phyloP scores from a whole-genome alignment of 2,888 invertebrate genomes.

The Cantharis nigra region DNA sequence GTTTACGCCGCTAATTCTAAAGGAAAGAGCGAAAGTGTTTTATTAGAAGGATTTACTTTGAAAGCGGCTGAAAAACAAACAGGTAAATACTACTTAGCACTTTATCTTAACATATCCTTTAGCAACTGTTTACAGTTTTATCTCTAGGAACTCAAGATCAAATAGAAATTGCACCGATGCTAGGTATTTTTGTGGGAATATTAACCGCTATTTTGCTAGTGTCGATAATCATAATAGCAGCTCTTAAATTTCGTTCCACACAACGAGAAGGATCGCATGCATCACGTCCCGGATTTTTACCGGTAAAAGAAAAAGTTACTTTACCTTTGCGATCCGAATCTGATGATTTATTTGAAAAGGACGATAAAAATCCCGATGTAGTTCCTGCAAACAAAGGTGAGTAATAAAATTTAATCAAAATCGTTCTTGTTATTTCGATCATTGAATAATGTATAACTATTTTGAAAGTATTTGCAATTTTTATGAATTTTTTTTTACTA shows the following conservation, averaged over 20 bases:
- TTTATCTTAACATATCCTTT: constrained; percentile 8
- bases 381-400: constrained; percentile 87
- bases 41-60: constrained; percentile 73
- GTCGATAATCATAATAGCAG: constrained; percentile 65
- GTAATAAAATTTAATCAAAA: constrained; percentile 6
- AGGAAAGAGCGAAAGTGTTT: constrained; percentile 76
- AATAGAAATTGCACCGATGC: constrained; percentile 61
- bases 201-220: constrained; percentile 71
- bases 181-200: constrained; percentile 72
- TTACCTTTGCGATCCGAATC: constrained; percentile 66
- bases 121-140: constrained; percentile 42
- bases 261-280: constrained; percentile 58
- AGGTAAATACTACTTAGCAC: constrained; percentile 59
- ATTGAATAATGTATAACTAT: not conserved
- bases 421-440: not conserved
- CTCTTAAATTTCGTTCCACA: constrained; percentile 64
- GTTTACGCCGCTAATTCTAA: constrained; percentile 84
- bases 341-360: constrained; percentile 74
- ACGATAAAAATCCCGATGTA: constrained; percentile 89
- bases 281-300: constrained; percentile 65
- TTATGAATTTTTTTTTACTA: constrained; percentile 13
- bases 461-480: not conserved
- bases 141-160: constrained; percentile 59
- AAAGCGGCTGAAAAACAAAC: constrained; percentile 79
- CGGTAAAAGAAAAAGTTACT: constrained; percentile 70